Conservation (phyloP, 2,888 invertebrate species). For the Leptopilina drosophilae region DNA sequence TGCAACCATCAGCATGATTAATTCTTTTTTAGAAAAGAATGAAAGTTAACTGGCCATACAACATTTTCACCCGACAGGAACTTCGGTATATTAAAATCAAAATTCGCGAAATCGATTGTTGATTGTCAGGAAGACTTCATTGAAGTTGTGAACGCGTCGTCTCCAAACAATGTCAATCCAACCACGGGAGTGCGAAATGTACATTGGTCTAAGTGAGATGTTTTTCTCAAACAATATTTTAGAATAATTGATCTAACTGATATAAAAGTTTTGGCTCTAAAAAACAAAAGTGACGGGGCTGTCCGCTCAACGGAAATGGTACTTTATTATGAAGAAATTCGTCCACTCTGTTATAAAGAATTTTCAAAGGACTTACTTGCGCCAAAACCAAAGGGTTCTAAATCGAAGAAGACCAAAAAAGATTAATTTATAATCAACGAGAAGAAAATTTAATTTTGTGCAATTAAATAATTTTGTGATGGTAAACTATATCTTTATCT, state of each 20-base stretch:
- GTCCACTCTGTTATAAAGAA: constrained; percentile 22
- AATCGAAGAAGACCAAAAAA: constrained; percentile 6
- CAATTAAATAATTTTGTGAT: no score
- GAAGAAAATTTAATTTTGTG: no score
- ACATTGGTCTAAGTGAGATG: neutral
- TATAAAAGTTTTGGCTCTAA: neutral
- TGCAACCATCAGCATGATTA: no score
- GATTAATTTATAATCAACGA: neutral
- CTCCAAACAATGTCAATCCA: neutral
- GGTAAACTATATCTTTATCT: no score
- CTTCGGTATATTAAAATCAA: no score
- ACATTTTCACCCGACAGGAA: no score
- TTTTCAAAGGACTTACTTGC: constrained; percentile 14
- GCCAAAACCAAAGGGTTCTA: neutral
- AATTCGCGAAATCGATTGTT: no score
- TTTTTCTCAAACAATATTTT: neutral
- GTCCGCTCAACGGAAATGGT: neutral
- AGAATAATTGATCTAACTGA: neutral
- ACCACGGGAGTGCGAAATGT: neutral
- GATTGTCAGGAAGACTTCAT: no score
- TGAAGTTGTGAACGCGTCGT: no score
- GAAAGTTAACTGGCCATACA: no score
- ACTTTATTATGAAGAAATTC: constrained; percentile 37
- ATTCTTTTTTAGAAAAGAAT: no score
- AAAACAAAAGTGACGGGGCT: neutral